Percentiles rank a stretch among this genome's conserved stretches.
Conservation (phyloP, 2,888 invertebrate species). For the Drosophila neonasuta region DNA sequence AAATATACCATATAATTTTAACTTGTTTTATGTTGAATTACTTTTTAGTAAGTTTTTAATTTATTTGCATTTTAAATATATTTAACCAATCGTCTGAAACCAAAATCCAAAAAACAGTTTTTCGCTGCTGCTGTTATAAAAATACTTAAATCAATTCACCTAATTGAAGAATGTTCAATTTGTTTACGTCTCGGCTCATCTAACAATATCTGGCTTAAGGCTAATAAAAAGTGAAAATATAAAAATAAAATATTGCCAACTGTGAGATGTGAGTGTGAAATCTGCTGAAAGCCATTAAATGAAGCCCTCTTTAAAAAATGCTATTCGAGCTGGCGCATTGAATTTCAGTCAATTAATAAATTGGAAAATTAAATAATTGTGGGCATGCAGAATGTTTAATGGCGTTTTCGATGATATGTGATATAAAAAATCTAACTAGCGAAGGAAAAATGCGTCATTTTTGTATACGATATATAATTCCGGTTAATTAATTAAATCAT, state of each 20-base stretch:
- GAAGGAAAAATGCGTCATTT: background rate
- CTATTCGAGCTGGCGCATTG: constrained; percentile 21
- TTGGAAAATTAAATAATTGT: constrained; percentile 57
- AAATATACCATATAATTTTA: too few relatives aligned
- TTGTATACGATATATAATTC: background rate
- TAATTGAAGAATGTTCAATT: too few relatives aligned
- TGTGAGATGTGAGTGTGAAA: constrained; percentile 10
- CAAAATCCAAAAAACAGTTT: too few relatives aligned
- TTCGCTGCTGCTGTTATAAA: too few relatives aligned
- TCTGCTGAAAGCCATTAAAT: constrained; percentile 13
- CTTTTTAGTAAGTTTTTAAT: too few relatives aligned
- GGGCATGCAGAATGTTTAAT: constrained; percentile 3
- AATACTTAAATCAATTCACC: too few relatives aligned
- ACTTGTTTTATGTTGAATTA: too few relatives aligned
- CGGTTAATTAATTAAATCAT: background rate
- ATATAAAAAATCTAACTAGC: constrained; percentile 11
- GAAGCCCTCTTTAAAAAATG: constrained; percentile 3
- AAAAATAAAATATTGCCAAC: constrained; percentile 18
- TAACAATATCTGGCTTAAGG: constrained; percentile 54
- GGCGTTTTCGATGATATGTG: background rate
- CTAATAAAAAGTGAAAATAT: constrained; percentile 17
- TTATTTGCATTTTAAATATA: too few relatives aligned
- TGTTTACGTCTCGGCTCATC: constrained; percentile 14
- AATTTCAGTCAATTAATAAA: constrained; percentile 63
- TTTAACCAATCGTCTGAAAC: too few relatives aligned